Conservation (phyloP, 2,888 invertebrate species). For the Mycalesis mineus region DNA sequence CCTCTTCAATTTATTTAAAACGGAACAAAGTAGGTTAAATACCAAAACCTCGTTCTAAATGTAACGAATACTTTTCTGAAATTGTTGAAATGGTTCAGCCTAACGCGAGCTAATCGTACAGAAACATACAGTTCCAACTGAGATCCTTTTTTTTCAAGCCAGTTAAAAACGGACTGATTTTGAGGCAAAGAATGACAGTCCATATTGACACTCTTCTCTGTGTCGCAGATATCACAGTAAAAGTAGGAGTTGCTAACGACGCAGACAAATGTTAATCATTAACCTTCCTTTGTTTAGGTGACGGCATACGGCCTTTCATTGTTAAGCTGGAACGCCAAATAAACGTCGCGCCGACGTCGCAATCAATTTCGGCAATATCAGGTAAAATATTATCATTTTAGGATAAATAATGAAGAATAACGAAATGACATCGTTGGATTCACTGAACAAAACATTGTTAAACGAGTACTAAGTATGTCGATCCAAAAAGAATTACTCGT, state of each 20-base stretch:
- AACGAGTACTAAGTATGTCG: too few relatives aligned
- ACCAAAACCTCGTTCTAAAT: too few relatives aligned
- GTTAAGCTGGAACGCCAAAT: slow-evolving; percentile 2
- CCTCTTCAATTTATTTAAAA: too few relatives aligned
- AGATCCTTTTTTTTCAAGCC: too few relatives aligned
- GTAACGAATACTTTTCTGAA: too few relatives aligned
- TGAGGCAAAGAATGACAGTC: neutral
- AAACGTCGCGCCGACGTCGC: neutral
- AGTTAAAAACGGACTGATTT: neutral
- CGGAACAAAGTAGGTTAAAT: too few relatives aligned
- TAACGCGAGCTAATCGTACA: too few relatives aligned
- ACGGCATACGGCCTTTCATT: neutral
- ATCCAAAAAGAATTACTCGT: too few relatives aligned
- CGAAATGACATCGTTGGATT: neutral
- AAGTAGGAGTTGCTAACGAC: slow-evolving; percentile 22
- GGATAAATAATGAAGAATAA: neutral
- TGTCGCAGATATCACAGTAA: neutral
- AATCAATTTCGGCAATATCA: neutral
- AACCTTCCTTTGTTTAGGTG: slow-evolving; percentile 19
- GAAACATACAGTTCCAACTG: too few relatives aligned
- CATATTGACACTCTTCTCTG: neutral
- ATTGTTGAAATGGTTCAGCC: too few relatives aligned
- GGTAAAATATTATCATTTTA: neutral
- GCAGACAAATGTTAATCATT: slow-evolving; percentile 24
- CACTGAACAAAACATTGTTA: neutral